Percentiles rank a stretch among this genome's conserved stretches.
These are phyloP conservation scores for Ceyx melanurus DNA, from an alignment of 2,113 vertebrate genomes.

Conservation along the genomic window DNA sequence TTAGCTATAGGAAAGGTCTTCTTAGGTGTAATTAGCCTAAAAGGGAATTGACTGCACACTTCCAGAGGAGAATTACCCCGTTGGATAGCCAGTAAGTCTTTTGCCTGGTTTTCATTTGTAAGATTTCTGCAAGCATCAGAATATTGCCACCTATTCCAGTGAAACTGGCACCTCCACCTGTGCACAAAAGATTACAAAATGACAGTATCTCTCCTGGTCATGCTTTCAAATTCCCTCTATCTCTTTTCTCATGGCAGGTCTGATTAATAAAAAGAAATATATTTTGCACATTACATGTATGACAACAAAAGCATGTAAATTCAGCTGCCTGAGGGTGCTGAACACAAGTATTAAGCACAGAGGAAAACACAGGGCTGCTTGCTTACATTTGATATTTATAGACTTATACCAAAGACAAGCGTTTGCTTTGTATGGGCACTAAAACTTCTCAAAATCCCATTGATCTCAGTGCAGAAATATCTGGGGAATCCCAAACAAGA, in stretches of 20 bases:
- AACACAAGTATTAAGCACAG: neutral
- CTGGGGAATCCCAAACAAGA: neutral
- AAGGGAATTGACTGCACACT: constrained; percentile 53
- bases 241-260: constrained; percentile 12
- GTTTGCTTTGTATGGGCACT: neutral
- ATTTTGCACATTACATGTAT: neutral
- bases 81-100: constrained; percentile 13
- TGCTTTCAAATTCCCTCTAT: neutral
- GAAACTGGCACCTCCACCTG: constrained; percentile 1
- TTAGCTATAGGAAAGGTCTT: constrained; percentile 59
- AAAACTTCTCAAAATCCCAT: neutral
- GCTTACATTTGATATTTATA: neutral
- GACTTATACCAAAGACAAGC: neutral
- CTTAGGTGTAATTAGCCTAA: constrained; percentile 63
- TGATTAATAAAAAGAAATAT: constrained; percentile 11
- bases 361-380: neutral
- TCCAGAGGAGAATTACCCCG: constrained; percentile 35
- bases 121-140: constrained; percentile 21
- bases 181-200: neutral
- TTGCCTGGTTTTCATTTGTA: constrained; percentile 26
- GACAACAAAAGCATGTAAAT: constrained; percentile 27
- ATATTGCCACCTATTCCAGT: neutral
- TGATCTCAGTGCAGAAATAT: neutral
- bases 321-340: neutral
- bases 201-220: neutral